Base-by-base conservation (phyloP, 2,113 vertebrate genomes). In the Phodopus roborovskii region DNA sequence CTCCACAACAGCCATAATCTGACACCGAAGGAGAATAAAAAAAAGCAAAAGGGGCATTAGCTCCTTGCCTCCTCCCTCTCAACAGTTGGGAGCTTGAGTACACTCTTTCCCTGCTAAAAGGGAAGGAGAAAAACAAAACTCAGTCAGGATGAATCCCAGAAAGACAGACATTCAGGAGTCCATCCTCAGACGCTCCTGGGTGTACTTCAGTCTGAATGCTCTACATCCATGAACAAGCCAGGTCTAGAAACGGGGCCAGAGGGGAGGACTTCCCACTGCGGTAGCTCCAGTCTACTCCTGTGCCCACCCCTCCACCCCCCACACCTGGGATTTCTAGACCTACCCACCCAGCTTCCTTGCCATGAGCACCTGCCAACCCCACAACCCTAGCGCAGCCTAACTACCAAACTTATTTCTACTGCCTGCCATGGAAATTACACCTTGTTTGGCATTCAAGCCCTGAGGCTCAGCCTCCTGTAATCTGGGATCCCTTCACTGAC, bases 341-440 rank as follows among this genome's bases (percentile, higher is more conserved):
- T 20, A 42, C 58, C 64, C 53, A 73, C 45, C 16, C 28, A 39
- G 12, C 48, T 45, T 28, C 9, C 4, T 58, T 10, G 53, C 26
- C 3, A 5, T 50, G 64, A 50, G 13, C 13, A 42, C 39, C 20
- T 26, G 53, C 45, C n/a, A 48, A 62, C 5, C 7, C 74, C 81
- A 60, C 1, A 48, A 53, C 48, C 30, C 36, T 16, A 12, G 24
- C 30, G 7, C 11, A 1, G 39, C 30, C 77, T 33, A 17, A 79
- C 64, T 10, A 28, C 7, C 20, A 8, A n/a, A 62, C 0, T 8
- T 0, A 1, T 66, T 42, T 60, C 53, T 39, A 15, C 53, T 19
- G 22, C 53, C 64, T 42, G 1, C 19, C 64, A 50, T 5, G 2
- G 36, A 42, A 82, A 33, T 7, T 50, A 64, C 20, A 26, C 30